These are phyloP conservation scores for Agrotis ipsilon DNA, from an alignment of 2,888 invertebrate genomes.

Conservation along the genomic window DNA sequence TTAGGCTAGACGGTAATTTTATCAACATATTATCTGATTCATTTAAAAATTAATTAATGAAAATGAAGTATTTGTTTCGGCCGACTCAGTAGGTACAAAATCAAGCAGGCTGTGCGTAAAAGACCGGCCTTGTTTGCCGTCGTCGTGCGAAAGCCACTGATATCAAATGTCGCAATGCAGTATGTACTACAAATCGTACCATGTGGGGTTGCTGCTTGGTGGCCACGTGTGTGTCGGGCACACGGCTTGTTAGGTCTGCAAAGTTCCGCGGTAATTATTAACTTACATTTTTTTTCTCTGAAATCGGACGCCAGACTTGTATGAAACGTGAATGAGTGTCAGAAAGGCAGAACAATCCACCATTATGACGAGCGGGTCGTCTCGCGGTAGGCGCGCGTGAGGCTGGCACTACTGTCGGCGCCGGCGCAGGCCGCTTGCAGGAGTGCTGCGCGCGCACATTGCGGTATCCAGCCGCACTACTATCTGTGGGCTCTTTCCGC, in stretches of 20 bases:
- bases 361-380: slow-evolving; percentile 9
- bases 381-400: neutral
- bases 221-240: neutral
- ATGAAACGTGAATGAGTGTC: neutral
- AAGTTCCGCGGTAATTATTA: neutral
- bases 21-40: neutral
- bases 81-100: neutral
- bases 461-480: neutral
- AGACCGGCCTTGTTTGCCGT: neutral
- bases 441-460: slow-evolving; percentile 16
- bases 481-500: slow-evolving; percentile 14
- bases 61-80: neutral
- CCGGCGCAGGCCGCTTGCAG: slow-evolving; percentile 38
- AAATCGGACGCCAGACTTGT: no score
- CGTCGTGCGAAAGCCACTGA: neutral
- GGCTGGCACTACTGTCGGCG: neutral
- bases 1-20: neutral
- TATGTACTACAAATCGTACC: neutral
- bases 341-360: neutral
- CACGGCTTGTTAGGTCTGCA: neutral
- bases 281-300: neutral
- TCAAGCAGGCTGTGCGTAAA: neutral
- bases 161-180: slow-evolving; percentile 7
- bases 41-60: neutral
- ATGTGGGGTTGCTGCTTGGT: no score